Evolutionary conservation across 2,888 invertebrate genomes (phyloP).

Genomic region (Sylvicola cinctus): DNA sequence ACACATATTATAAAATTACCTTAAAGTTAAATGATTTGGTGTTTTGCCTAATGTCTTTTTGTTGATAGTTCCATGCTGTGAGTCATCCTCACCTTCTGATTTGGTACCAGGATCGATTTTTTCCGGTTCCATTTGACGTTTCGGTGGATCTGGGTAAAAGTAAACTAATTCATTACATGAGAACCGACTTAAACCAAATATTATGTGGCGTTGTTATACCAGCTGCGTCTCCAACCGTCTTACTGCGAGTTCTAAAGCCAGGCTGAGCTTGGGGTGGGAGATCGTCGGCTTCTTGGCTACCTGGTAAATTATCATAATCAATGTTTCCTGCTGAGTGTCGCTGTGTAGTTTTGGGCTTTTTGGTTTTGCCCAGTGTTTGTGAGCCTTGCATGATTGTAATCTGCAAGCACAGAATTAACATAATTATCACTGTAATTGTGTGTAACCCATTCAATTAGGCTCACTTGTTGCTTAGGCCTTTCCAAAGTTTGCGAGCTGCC

Average conservation of each 20-base stretch:
- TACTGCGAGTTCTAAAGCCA: slow-evolving; percentile 64
- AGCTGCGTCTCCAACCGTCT: slow-evolving; percentile 71
- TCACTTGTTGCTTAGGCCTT: slow-evolving; percentile 39
- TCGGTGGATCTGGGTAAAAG: slow-evolving; percentile 13
- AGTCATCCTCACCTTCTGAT: slow-evolving; percentile 73
- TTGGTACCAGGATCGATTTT: slow-evolving; percentile 52
- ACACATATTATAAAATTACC: no score
- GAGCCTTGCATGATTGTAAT: slow-evolving; percentile 51
- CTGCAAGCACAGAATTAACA: slow-evolving; percentile 14
- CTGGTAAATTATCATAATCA: slow-evolving; percentile 60
- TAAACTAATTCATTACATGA: neutral
- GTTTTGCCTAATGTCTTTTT: slow-evolving; percentile 60
- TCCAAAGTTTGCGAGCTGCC: slow-evolving; percentile 38
- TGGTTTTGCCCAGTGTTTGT: slow-evolving; percentile 66
- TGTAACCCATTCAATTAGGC: slow-evolving; percentile 8
- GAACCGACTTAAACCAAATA: slow-evolving; percentile 1
- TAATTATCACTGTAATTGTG: slow-evolving; percentile 7
- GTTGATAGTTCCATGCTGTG: slow-evolving; percentile 44
- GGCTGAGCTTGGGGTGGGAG: slow-evolving; percentile 26
- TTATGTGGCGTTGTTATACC: slow-evolving; percentile 28
- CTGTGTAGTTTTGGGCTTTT: slow-evolving; percentile 52
- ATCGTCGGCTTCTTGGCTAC: slow-evolving; percentile 54
- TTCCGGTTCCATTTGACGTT: slow-evolving; percentile 30
- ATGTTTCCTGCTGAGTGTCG: slow-evolving; percentile 68
- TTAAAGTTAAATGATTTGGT: slow-evolving; percentile 80